Evolutionary conservation across 1,140 invertebrate species (phyloP), one percentile per base, ranked within the genome.

Genomic region (Achatina immaculata): DNA sequence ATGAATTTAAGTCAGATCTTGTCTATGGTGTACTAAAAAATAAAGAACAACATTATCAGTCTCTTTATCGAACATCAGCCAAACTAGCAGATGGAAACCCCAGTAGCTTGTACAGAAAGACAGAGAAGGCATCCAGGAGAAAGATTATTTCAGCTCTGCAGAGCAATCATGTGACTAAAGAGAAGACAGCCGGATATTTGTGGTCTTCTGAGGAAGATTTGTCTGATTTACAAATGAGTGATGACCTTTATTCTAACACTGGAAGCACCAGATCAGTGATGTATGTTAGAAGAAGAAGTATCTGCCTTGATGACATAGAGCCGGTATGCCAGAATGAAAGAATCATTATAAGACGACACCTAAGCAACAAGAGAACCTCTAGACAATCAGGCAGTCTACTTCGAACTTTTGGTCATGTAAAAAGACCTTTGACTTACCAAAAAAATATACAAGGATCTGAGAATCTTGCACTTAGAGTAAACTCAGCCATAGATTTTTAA

Each of bases 1-100:
- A 85, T 72, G 62, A 81, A 1, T 86, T 82, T 80, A 86, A 86
- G 80, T 9, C 77, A 9, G 19, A 51, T 1, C 79, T 86, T 4
- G 81, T 86, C 28, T 31, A 78, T 1, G 74, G 76, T 24, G 78
- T 83, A 1, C 58, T 34, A 4, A 34, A 1, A n/a, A 2, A 51
- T 1, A 74, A 48, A 45, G 0, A 36, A 19, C 24, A 6, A 6
- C 21, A 24, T 31, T 31, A 28, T n/a, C 45, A 51, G 42, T 24
- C 36, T 4, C 7, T 51, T 31, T 36, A 51, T 31, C 16, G 45
- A 6, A 14, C 43, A 9, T 19, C 9, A 1, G 43, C 51, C 31
- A 28, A 2, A 4, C 14, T 36, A 2, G 45, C 1, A 34, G 1
- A 11, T n/a, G 42, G 31, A 1, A 16, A 2, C 6, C n/a, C 11